Base-by-base conservation (phyloP, 2,797 vertebrate species). In the Sciaenops ocellatus region DNA sequence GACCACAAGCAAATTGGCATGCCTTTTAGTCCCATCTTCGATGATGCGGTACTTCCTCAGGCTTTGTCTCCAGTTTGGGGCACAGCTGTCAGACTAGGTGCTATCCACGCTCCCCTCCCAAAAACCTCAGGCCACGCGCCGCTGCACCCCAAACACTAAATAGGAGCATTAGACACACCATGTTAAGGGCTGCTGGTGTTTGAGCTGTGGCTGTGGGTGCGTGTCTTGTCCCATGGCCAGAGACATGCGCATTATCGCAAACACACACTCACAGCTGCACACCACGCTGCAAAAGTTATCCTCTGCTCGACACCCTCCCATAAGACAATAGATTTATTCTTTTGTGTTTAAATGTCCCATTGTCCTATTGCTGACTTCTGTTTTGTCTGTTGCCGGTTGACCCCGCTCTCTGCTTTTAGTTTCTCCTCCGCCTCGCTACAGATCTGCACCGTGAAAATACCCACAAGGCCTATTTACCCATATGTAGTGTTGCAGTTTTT, bases 141-240 rank as follows among this genome's bases (percentile, higher is more conserved):
- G 83, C 92, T 95, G 93, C 93, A 86, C 94, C 91, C 92, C 92
- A 92, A 94, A 95, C 93, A 88, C 93, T 96, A 95, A 96, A 96
- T 95, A 94, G 95, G 87, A 91, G 90, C 94, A 96, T 96, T 96
- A 96, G 95, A 96, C 95, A 96, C 94, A 96, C 92, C 89, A 77
- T 93, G 94, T 96, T 96, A 95, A 92, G 82, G 90, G 93, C 93
- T 94, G 94, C 92, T 96, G 94, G 95, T 95, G 94, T 92, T 85
- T 83, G 93, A 90, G 93, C 90, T 87, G 89, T 91, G 94, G 91
- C 85, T 88, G 91, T 91, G 92, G 90, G 88, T 94, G 93, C 83
- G 83, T 94, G 90, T 95, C 93, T 95, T 88, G 91, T 93, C 87
- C 90, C 73, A 85, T 90, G 85, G 92, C 84, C 79, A 79, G 79